A percentile compares a stretch with the other conserved stretches of the same genome.
Evolutionary conservation across 2,888 invertebrate genomes (phyloP).

Genomic region (Ditylenchus weischeri): DNA sequence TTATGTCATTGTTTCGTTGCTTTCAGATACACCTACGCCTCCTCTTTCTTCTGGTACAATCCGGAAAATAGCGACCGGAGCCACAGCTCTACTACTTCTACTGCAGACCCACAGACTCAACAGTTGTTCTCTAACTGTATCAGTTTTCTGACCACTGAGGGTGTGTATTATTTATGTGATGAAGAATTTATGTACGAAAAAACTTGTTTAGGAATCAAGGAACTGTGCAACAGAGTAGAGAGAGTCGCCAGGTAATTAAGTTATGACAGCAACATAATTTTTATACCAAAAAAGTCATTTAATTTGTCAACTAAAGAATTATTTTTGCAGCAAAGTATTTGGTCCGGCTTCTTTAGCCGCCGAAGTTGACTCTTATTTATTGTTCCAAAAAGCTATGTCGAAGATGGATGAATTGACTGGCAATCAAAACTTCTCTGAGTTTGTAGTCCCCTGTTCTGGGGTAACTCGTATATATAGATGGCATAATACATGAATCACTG

Average conservation of each 20-base stretch:
- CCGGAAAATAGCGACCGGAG: not conserved
- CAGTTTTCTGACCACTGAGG: conserved; percentile 33
- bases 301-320: too few species aligned
- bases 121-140: conserved; percentile 36
- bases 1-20: too few species aligned
- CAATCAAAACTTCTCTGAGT: conserved; percentile 27
- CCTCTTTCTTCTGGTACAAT: conserved; percentile 20
- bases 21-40: conserved; percentile 18
- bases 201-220: conserved; percentile 20
- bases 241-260: not conserved
- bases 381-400: conserved; percentile 25
- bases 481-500: too few species aligned
- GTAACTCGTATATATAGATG: conserved; percentile 7
- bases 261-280: too few species aligned
- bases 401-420: conserved; percentile 18
- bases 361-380: conserved; percentile 14
- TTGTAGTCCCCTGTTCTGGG: conserved; percentile 32
- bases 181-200: not conserved
- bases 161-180: not conserved
- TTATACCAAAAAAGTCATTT: too few species aligned
- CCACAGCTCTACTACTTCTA: too few species aligned
- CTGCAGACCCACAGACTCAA: conserved; percentile 30
- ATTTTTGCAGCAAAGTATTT: conserved; percentile 13
- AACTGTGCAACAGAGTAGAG: conserved; percentile 30
- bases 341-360: conserved; percentile 23